Evolutionary conservation across 2,888 invertebrate genomes (phyloP).

Genomic region (Tortricodes alternella): DNA sequence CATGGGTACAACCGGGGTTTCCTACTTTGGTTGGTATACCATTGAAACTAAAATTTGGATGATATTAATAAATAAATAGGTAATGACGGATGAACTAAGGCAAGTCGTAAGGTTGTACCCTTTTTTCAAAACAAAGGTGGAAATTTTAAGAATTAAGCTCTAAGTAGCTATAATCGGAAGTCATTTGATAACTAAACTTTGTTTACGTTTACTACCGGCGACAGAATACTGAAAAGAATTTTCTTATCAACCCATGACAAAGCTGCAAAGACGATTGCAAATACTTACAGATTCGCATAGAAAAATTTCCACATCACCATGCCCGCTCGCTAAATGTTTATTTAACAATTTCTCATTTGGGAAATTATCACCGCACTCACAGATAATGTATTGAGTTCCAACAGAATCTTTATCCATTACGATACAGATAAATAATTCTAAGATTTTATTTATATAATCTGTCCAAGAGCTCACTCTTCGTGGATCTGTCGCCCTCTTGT

Average conservation of each 20-base stretch:
- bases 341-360: slow-evolving; percentile 22
- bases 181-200: too few relatives aligned
- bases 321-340: slow-evolving; percentile 11
- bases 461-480: slow-evolving; percentile 21
- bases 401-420: slow-evolving; percentile 23
- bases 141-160: too few relatives aligned
- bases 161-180: too few relatives aligned
- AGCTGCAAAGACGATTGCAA: too few relatives aligned
- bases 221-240: background rate
- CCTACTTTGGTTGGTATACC: too few relatives aligned
- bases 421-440: slow-evolving; percentile 26
- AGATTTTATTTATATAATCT: slow-evolving; percentile 29
- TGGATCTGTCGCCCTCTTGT: slow-evolving; percentile 29
- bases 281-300: slow-evolving; percentile 15
- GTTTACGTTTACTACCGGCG: background rate
- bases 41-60: too few relatives aligned
- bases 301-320: slow-evolving; percentile 12
- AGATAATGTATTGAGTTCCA: slow-evolving; percentile 28
- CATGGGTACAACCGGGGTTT: too few relatives aligned
- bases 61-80: too few relatives aligned
- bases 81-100: too few relatives aligned
- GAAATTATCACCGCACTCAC: slow-evolving; percentile 31
- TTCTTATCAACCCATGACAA: background rate
- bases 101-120: too few relatives aligned
- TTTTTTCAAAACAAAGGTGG: too few relatives aligned